Evolutionary conservation across 2,888 invertebrate genomes (phyloP), one percentile per base, ranked within the genome.

Genomic region (Barypeithes pellucidus): DNA sequence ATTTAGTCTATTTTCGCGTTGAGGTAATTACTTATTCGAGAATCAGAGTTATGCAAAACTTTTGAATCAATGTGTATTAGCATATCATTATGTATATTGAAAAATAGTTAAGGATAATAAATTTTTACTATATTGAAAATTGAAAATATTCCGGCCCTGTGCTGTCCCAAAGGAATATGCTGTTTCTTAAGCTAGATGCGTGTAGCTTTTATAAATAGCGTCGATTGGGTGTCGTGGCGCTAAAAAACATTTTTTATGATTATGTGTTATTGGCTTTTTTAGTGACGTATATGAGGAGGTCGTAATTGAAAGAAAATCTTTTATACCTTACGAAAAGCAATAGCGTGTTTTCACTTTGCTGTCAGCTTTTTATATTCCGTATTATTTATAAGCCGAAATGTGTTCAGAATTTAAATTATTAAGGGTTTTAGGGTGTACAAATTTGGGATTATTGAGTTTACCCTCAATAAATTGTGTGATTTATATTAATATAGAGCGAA

Each of bases 291-390:
- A 57, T 57, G 54, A 57, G 33, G 29, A 33, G 54, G 54, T 14
- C 54, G 54, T 57, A 57, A 57, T 33, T 57, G 54, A 57, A 57
- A 57, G 54, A 33, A 57, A 57, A 57, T 57, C 54, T 57, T 57
- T 57, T 57, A 57, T 57, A 57, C 33, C 54, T 57, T 33, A 24
- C n/a, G 29, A 54, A 54, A 54, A 54, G 54, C 54, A 29, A 57
- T 57, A 57, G 54, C 54, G 11, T 33, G 33, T 57, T 57, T 57
- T 57, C 54, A 33, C 33, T 57, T 9, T 18, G 54, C 52, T 57
- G 54, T 29, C 54, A 52, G 54, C 16, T 33, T 57, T 57, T 57
- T 57, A 33, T 29, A 57, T 33, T 33, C 16, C 12, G 9, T 11
- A 33, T 16, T 50, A 50, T 22, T 12, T 47, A 24, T 12, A 20